Evolutionary conservation across 2,797 vertebrate genomes (phyloP).

Genomic region (Taenioides sp.): DNA sequence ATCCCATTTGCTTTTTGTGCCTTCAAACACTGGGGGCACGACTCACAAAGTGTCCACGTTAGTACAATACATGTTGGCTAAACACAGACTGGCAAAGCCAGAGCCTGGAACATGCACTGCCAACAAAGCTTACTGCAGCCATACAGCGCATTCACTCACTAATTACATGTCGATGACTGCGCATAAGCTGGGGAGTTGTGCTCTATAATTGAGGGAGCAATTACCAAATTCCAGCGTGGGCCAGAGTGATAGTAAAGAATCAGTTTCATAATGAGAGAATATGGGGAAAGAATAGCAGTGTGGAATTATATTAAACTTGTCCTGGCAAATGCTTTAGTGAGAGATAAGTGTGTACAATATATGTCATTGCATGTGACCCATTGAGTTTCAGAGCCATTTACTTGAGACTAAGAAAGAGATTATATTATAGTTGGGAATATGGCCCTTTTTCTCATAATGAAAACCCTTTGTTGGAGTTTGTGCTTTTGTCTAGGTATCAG

Average conservation of each 20-base stretch:
- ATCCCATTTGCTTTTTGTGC: background rate
- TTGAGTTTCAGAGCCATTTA: background rate
- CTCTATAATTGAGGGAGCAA: conserved; percentile 34
- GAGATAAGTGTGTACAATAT: background rate
- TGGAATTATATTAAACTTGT: conserved; percentile 16
- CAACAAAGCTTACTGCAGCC: conserved; percentile 27
- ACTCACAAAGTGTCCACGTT: conserved; percentile 30
- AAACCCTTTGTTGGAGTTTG: background rate
- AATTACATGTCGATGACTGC: conserved; percentile 36
- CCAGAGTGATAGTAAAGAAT: conserved; percentile 34
- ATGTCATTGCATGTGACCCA: background rate
- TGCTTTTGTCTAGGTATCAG: too few relatives aligned
- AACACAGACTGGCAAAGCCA: conserved; percentile 47
- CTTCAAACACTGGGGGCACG: conserved; percentile 28
- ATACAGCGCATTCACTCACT: conserved; percentile 17
- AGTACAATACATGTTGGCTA: conserved; percentile 27
- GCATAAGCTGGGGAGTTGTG: conserved; percentile 7
- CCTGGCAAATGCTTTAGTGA: conserved; percentile 21
- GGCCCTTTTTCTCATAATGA: background rate
- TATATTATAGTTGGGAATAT: background rate
- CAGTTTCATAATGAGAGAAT: conserved; percentile 39
- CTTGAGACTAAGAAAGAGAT: background rate
- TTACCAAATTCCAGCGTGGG: conserved; percentile 25
- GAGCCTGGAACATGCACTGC: conserved; percentile 30
- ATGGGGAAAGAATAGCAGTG: conserved; percentile 18